Evolutionary conservation across 1,140 invertebrate species (phyloP).

Genomic region (Pemphigus obesinymphae): DNA sequence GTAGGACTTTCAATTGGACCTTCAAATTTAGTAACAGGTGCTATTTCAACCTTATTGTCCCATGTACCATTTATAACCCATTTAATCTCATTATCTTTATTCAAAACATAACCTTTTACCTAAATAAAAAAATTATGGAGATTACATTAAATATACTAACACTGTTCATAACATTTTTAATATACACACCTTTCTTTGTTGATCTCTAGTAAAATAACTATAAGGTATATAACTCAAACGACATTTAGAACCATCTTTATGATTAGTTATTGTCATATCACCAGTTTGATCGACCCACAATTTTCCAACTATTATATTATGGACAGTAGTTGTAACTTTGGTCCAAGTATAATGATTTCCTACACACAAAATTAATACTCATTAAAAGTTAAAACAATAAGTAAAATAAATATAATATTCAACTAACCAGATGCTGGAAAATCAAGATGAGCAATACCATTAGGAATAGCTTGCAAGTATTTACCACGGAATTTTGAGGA

Average conservation of each 20-base stretch:
- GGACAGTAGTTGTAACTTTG: conserved; percentile 96
- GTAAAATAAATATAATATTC: not conserved
- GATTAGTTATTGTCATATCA: conserved; percentile 94
- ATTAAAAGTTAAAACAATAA: not conserved
- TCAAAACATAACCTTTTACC: conserved; percentile 67
- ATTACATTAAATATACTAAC: not conserved
- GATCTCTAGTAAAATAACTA: conserved; percentile 94
- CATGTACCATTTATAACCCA: conserved; percentile 90
- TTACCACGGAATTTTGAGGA: conserved; percentile 97
- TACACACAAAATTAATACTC: conserved; percentile 45
- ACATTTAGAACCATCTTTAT: conserved; percentile 84
- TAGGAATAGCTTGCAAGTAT: conserved; percentile 88
- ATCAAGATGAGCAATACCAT: conserved; percentile 78
- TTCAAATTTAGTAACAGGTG: conserved; percentile 74
- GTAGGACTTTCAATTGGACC: conserved; percentile 62
- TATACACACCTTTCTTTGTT: conserved; percentile 66
- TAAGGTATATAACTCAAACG: conserved; percentile 95
- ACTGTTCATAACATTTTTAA: not conserved
- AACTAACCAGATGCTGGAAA: conserved; percentile 58
- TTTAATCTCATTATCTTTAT: conserved; percentile 59
- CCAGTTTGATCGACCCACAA: conserved; percentile 99
- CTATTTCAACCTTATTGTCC: conserved; percentile 92
- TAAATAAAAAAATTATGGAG: conserved; percentile 46
- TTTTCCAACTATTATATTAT: conserved; percentile 99
- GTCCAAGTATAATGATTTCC: conserved; percentile 94